These are phyloP conservation scores for Silvanus unidentatus DNA, from an alignment of 2,888 invertebrate genomes.

Conservation along the genomic window DNA sequence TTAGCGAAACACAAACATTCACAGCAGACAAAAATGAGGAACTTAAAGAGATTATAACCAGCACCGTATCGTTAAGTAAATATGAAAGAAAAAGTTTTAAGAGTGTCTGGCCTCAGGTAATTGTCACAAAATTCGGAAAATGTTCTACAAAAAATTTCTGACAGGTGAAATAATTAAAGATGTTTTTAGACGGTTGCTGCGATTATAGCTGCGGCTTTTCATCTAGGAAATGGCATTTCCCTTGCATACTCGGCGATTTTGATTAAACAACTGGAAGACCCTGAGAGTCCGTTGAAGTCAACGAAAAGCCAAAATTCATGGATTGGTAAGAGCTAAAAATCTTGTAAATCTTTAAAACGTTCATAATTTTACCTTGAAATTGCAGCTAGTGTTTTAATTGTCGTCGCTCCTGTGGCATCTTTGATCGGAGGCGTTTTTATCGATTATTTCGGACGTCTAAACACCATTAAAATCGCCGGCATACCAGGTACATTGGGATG, in stretches of 20 bases:
- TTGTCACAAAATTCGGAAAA: too few species aligned
- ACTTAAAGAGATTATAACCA: conserved; percentile 42
- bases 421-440: conserved; percentile 51
- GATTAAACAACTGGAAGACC: conserved; percentile 48
- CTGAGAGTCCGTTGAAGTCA: conserved; percentile 22
- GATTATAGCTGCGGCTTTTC: conserved; percentile 51
- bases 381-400: conserved; percentile 53
- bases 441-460: conserved; percentile 52
- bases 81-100: conserved; percentile 39
- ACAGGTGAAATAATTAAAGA: not conserved
- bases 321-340: conserved; percentile 47
- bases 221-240: conserved; percentile 55
- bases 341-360: conserved; percentile 4
- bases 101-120: conserved; percentile 44
- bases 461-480: conserved; percentile 52
- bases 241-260: conserved; percentile 55
- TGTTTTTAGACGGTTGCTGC: conserved; percentile 49
- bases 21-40: conserved; percentile 35
- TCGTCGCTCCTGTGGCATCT: conserved; percentile 52
- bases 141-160: too few species aligned
- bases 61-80: conserved; percentile 40
- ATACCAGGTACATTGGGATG: conserved; percentile 53
- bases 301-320: conserved; percentile 47
- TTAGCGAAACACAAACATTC: conserved; percentile 1
- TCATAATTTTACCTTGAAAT: conserved; percentile 13